Percentiles rank a stretch among this genome's conserved stretches.
Evolutionary conservation across 2,888 invertebrate species (phyloP).

Genomic region (Branchipolynoe longqiensis): DNA sequence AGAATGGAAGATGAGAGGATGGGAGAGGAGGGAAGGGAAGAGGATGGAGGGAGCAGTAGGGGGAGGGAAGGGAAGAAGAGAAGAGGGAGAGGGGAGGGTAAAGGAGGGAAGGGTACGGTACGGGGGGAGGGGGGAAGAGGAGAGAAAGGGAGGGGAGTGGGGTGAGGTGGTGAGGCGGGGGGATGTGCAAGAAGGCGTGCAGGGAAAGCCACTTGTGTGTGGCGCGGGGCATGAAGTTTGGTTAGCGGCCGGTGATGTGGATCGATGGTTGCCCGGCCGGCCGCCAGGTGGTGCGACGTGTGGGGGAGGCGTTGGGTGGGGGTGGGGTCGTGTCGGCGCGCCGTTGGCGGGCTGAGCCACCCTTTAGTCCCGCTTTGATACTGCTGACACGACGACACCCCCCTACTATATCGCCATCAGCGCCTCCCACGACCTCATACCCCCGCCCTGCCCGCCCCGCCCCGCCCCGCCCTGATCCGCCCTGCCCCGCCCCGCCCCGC

Average conservation of each 20-base stretch:
- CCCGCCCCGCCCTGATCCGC: background rate
- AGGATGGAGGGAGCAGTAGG: too few species aligned
- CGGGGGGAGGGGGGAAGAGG: too few species aligned
- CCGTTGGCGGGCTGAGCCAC: background rate
- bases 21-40: too few species aligned
- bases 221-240: conserved; percentile 20
- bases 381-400: background rate
- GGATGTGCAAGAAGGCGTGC: background rate
- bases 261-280: background rate
- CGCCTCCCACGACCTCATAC: background rate
- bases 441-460: background rate
- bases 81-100: too few species aligned
- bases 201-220: background rate
- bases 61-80: too few species aligned
- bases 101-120: too few species aligned
- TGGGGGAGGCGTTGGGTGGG: background rate
- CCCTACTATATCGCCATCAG: background rate
- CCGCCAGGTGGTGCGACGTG: background rate
- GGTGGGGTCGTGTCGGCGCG: background rate
- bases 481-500: background rate
- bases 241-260: conserved; percentile 13
- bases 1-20: too few species aligned
- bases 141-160: too few species aligned
- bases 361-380: conserved; percentile 33
- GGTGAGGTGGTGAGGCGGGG: background rate